Evolutionary conservation across 2,888 invertebrate genomes (phyloP), one percentile per base, ranked within the genome.

Genomic region (Serripes groenlandicus): DNA sequence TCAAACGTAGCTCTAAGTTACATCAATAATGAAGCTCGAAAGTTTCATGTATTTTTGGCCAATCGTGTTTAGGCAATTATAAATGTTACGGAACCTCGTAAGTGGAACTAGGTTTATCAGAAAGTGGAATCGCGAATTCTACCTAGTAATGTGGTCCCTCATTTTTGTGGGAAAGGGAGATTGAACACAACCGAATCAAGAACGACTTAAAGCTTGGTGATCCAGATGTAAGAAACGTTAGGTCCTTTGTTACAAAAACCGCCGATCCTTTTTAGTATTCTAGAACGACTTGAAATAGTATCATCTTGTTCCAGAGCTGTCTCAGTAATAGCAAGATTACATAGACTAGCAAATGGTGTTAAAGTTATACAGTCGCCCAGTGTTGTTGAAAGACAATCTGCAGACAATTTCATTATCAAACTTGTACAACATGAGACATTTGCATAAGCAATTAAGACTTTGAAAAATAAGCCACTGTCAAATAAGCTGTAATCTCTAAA

Each of bases 21-120:
- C 68, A 88, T 89, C 21, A 74, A 35, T 5, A 90, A 89, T 30
- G 83, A 82, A 28, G 75, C 81, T 11, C 73, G 79, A 30, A 54
- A 87, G 23, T 89, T 89, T 35, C 88, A 87, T n/a, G 75, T 81
- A 0, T 90, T 86, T 66, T 88, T 90, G 5, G 86, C 85, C 0
- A 90, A 89, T 73, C 72, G 88, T 26, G 77, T 90, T n/a, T 78
- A 87, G 58, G 54, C 77, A 23, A 88, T 90, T 11, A 64, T 81
- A 26, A 73, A 89, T 23, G 32, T 49, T 7, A 76, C 85, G 26
- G 66, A 78, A 21, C 64, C 83, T 23, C 11, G 49, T 52, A 86
- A 89, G 66, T 90, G 89, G 88, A 64, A 37, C 18, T 83, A 26
- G 80, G 84, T 15, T 66, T 87, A 3, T 28, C 21, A 21, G 75